Evolutionary conservation across 1,140 invertebrate genomes (phyloP).

Genomic region (Rhyzopertha dominica): DNA sequence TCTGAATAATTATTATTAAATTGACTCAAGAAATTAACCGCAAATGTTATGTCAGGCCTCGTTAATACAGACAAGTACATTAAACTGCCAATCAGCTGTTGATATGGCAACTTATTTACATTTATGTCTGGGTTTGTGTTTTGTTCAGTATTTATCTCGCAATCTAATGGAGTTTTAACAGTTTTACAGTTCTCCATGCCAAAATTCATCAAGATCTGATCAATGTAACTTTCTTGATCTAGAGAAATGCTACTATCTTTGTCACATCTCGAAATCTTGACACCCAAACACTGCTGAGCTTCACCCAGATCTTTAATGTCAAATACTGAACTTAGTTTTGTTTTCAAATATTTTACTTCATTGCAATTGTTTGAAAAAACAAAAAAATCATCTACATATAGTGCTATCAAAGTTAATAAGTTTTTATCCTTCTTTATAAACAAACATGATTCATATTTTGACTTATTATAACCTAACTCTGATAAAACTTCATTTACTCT

Average conservation of each 20-base stretch:
- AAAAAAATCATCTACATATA: slow-evolving; percentile 44
- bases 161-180: slow-evolving; percentile 14
- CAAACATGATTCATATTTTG: slow-evolving; percentile 37
- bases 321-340: slow-evolving; percentile 22
- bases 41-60: no score
- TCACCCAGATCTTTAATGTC: slow-evolving; percentile 29
- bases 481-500: slow-evolving; percentile 27
- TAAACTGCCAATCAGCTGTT: no score
- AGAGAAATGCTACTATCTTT: slow-evolving; percentile 13
- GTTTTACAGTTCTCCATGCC: slow-evolving; percentile 18
- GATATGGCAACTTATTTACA: no score
- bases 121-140: no score
- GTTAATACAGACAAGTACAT: no score
- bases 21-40: no score
- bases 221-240: slow-evolving; percentile 23
- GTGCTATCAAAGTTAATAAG: slow-evolving; percentile 28
- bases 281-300: slow-evolving; percentile 27
- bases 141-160: neutral
- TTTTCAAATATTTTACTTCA: slow-evolving; percentile 22
- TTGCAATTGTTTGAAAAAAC: slow-evolving; percentile 34
- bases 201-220: slow-evolving; percentile 22
- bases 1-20: no score
- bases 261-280: slow-evolving; percentile 14
- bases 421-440: slow-evolving; percentile 29
- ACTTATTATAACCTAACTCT: slow-evolving; percentile 30